Evolutionary conservation across 2,113 vertebrate genomes (phyloP), one percentile per base, ranked within the genome.

Genomic region (Neoarius graeffei): DNA sequence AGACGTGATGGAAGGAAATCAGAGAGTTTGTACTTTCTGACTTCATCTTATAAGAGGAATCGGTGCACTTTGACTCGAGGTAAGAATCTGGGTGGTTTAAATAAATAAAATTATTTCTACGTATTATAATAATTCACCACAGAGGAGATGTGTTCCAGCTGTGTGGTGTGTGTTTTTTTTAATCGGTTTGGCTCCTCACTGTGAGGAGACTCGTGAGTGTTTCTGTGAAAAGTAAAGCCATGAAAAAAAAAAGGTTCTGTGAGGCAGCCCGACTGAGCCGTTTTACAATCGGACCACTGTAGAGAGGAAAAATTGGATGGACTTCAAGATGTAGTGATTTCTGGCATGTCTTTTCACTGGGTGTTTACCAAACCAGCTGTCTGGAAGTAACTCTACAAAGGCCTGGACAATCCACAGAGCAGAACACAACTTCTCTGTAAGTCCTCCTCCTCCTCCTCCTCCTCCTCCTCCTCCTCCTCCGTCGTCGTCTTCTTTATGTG

Each of bases 331-430:
- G 71, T 20, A 30, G 48, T 48, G 5, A 57, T 86, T 71, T 84
- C 69, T n/a, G 62, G 48, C n/a, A 50, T 57, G 84, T 42, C 23
- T 81, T 42, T 81, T 84, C 27, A 14, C 17, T 27, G 76, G 35
- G 20, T 57, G 81, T 84, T 86, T 77, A 79, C 25, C 30, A 17
- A 15, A 86, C 54, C 73, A 79, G 85, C 35, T 14, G 48, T 56
- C 76, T 79, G 25, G 7, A 59, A 71, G 52, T 7, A 81, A 66
- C 3, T 5, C 1, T 25, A 42, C 27, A 59, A 54, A 80, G 23
- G 1, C 6, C 4, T 83, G 20, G 52, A 77, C 62, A 64, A 85
- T 64, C 57, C 52, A 20, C 42, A 23, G 54, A 60, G 25, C 48
- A 85, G 35, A 60, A 60, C 83, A 50, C 27, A 52, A 82, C 83